These are phyloP conservation scores for Hydra vulgaris DNA, from an alignment of 30 jellyfish, hydroid and myxozoan species.

Conservation along the genomic window DNA sequence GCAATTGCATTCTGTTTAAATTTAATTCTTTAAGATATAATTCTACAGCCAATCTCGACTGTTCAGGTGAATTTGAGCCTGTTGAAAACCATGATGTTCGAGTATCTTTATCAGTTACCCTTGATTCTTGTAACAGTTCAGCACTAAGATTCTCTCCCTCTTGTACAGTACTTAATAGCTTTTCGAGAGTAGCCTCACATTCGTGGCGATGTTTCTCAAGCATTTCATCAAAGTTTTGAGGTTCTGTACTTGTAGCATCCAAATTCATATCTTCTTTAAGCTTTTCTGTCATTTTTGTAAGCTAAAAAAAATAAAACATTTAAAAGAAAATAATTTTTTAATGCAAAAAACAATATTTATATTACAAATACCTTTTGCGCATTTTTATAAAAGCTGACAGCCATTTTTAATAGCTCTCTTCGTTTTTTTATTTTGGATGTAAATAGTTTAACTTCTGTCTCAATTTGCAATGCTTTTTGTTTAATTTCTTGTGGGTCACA, in stretches of 20 bases:
- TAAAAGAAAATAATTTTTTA: background rate
- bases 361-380: constrained; percentile 54
- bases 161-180: constrained; percentile 66
- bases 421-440: constrained; percentile 26
- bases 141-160: constrained; percentile 87
- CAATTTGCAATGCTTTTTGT: constrained; percentile 42
- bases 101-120: constrained; percentile 17
- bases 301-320: constrained; percentile 32
- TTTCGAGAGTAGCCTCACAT: constrained; percentile 74
- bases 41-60: constrained; percentile 54
- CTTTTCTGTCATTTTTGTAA: constrained; percentile 65
- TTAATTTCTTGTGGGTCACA: constrained; percentile 83
- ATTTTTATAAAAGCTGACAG: constrained; percentile 60
- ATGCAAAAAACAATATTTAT: background rate
- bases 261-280: constrained; percentile 76
- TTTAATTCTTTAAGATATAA: constrained; percentile 48
- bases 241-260: constrained; percentile 55
- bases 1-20: constrained; percentile 57
- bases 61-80: constrained; percentile 23
- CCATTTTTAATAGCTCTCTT: constrained; percentile 67
- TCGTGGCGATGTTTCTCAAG: constrained; percentile 83
- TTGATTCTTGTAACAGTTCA: constrained; percentile 50
- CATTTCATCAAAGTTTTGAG: constrained; percentile 53
- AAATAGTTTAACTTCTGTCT: constrained; percentile 39
- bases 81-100: constrained; percentile 28